Conservation (phyloP, 2,113 vertebrate species). For the Rhinoderma darwinii region DNA sequence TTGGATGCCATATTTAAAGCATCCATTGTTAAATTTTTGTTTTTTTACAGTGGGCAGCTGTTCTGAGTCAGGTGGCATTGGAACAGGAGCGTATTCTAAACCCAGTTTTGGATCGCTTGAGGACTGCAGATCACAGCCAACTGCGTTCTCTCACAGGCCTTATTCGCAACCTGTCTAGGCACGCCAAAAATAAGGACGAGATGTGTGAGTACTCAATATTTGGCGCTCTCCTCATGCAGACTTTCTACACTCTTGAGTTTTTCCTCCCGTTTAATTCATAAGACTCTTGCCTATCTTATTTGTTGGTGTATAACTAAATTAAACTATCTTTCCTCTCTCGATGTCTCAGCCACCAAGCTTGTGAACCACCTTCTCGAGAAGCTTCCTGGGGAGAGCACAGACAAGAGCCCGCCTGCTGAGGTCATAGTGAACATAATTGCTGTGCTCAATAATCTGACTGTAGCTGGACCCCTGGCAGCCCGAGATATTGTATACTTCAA, state of each 20-base stretch:
- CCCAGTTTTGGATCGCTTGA: conserved; percentile 84
- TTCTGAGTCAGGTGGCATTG: conserved; percentile 85
- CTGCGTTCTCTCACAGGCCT: conserved; percentile 88
- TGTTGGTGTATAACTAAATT: not conserved
- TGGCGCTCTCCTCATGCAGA: not conserved
- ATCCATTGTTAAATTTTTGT: not conserved
- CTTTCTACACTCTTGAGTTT: not conserved
- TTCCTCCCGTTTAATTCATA: no score
- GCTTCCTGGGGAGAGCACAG: conserved; percentile 79
- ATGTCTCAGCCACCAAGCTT: conserved; percentile 83
- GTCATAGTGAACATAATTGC: conserved; percentile 91
- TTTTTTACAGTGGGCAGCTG: conserved; percentile 81
- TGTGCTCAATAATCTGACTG: conserved; percentile 89
- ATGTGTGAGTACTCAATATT: conserved; percentile 81
- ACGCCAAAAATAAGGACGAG: conserved; percentile 85
- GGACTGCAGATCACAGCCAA: conserved; percentile 81
- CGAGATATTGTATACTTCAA: conserved; percentile 89
- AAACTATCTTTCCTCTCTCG: not conserved
- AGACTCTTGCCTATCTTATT: no score
- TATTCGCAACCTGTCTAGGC: conserved; percentile 88
- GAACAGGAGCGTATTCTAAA: conserved; percentile 93
- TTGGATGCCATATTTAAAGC: not conserved
- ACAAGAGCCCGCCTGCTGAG: conserved; percentile 79
- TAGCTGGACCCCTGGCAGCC: conserved; percentile 85
- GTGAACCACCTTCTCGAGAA: conserved; percentile 88